Evolutionary conservation across 2,888 invertebrate genomes (phyloP).

Genomic region (Amblyjoppa fuscipennis): DNA sequence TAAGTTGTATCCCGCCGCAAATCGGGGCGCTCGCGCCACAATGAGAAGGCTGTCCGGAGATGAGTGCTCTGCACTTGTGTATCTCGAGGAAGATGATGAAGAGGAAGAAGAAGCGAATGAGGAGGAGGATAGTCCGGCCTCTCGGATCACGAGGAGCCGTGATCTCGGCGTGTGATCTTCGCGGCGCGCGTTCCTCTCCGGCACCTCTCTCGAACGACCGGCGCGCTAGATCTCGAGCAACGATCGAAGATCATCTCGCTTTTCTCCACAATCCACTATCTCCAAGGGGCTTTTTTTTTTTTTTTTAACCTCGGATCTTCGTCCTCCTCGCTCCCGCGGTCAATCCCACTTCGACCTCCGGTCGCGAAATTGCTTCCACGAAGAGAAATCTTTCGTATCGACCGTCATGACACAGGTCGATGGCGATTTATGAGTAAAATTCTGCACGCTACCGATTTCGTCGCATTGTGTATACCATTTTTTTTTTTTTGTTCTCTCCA

Average conservation of each 20-base stretch:
- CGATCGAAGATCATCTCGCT: slow-evolving; percentile 76
- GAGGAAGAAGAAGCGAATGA: slow-evolving; percentile 56
- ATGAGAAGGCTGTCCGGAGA: slow-evolving; percentile 39
- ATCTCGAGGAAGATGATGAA: slow-evolving; percentile 17
- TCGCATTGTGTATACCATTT: too few species aligned
- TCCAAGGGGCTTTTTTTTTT: slow-evolving; percentile 12
- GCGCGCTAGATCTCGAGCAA: slow-evolving; percentile 79
- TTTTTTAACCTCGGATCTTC: slow-evolving; percentile 2
- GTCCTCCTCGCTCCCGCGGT: not conserved
- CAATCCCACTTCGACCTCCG: not conserved
- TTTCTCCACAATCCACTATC: slow-evolving; percentile 60
- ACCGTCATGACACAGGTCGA: too few species aligned
- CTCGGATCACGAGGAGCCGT: slow-evolving; percentile 36
- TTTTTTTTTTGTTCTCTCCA: too few species aligned
- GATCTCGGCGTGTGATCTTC: slow-evolving; percentile 46
- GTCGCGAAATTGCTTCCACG: slow-evolving; percentile 5
- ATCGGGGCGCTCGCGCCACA: slow-evolving; percentile 37
- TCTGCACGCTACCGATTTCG: too few species aligned
- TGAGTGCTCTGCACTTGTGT: slow-evolving; percentile 74
- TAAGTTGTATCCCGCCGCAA: slow-evolving; percentile 10
- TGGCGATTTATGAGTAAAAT: too few species aligned
- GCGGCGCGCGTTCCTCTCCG: slow-evolving; percentile 36
- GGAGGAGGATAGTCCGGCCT: slow-evolving; percentile 19
- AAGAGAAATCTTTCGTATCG: not conserved
- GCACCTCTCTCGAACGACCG: slow-evolving; percentile 47